phyloP scores from a whole-genome alignment of 2,113 vertebrate species.

The Bagarius yarrelli region DNA sequence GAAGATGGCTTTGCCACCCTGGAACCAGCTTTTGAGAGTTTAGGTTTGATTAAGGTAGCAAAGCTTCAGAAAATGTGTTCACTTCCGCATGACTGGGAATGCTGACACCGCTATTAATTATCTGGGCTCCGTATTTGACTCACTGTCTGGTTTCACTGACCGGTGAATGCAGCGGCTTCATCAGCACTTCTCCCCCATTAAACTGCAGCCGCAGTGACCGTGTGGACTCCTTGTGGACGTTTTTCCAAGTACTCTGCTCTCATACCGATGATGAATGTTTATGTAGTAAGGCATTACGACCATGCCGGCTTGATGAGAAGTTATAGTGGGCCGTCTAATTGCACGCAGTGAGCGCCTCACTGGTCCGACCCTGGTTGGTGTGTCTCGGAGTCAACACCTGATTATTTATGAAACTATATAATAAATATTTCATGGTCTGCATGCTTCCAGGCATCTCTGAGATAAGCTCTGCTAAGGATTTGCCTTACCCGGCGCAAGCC shows the following conservation, averaged over 20 bases:
- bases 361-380: slow-evolving; percentile 8
- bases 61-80: slow-evolving; percentile 4
- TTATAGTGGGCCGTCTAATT: slow-evolving; percentile 19
- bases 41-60: background rate
- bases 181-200: slow-evolving; percentile 9
- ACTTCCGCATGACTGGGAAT: background rate
- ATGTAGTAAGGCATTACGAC: slow-evolving; percentile 36
- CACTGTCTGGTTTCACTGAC: background rate
- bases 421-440: slow-evolving; percentile 45
- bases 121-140: slow-evolving; percentile 43
- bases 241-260: background rate
- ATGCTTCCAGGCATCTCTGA: slow-evolving; percentile 36
- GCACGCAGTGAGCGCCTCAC: background rate
- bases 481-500: background rate
- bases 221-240: background rate
- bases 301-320: slow-evolving; percentile 6
- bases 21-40: background rate
- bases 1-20: background rate
- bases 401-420: slow-evolving; percentile 54
- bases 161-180: slow-evolving; percentile 8
- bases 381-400: slow-evolving; percentile 24
- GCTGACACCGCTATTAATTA: slow-evolving; percentile 57
- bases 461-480: slow-evolving; percentile 30
- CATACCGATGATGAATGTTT: slow-evolving; percentile 4
- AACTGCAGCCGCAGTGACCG: background rate